Evolutionary conservation across 2,797 vertebrate species (phyloP).

Genomic region (Phalloptychus januarius): DNA sequence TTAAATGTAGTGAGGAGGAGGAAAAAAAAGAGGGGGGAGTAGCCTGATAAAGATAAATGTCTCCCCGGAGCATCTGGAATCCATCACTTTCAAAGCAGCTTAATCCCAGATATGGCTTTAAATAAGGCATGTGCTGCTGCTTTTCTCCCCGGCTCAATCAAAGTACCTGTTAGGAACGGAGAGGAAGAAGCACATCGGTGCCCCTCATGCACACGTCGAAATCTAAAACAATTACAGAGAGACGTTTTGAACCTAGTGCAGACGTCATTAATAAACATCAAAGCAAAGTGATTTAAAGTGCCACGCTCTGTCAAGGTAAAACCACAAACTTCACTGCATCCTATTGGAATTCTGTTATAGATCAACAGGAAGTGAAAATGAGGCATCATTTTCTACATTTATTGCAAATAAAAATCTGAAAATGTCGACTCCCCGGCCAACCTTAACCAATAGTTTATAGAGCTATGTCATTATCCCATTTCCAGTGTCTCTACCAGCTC

Average conservation of each 20-base stretch:
- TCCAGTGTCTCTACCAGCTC: not conserved
- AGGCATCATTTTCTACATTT: not conserved
- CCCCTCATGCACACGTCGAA: not conserved
- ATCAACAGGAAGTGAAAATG: not conserved
- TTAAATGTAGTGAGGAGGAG: slow-evolving; percentile 25
- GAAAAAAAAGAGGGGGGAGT: slow-evolving; percentile 8
- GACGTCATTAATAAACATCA: not conserved
- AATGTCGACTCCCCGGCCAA: not conserved
- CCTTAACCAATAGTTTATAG: not conserved
- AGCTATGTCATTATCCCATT: not conserved
- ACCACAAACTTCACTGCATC: not conserved
- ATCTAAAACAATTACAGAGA: not conserved
- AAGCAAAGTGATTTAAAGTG: not conserved
- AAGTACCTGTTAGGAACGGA: slow-evolving; percentile 57
- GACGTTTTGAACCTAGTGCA: not conserved
- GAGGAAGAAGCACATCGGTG: not conserved
- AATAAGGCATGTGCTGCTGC: slow-evolving; percentile 48
- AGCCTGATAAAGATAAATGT: slow-evolving; percentile 68
- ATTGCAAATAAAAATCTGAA: not conserved
- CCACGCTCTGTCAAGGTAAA: not conserved
- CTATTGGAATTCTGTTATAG: not conserved
- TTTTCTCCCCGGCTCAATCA: slow-evolving; percentile 45
- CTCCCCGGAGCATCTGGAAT: slow-evolving; percentile 62
- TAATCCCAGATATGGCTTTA: slow-evolving; percentile 53
- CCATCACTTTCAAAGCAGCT: slow-evolving; percentile 55